Evolutionary conservation across 2,797 vertebrate species (phyloP).

Genomic region (Clamator glandarius): DNA sequence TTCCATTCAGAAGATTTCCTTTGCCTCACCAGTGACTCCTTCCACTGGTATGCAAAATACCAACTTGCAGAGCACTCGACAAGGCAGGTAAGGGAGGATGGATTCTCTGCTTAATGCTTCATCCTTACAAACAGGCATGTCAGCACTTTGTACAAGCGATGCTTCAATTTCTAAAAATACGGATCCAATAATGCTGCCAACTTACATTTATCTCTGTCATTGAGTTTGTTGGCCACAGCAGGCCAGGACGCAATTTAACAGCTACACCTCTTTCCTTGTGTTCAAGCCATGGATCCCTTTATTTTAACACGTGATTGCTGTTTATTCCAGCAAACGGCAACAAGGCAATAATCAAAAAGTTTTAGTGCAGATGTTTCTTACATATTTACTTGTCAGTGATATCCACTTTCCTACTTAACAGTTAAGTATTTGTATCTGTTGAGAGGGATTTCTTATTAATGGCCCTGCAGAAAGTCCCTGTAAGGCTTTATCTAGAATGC

Average conservation of each 20-base stretch:
- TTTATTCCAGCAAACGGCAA: not conserved
- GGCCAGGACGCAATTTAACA: slow-evolving; percentile 14
- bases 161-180: slow-evolving; percentile 73
- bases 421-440: not conserved
- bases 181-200: slow-evolving; percentile 14
- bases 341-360: not conserved
- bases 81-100: not conserved
- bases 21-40: not conserved
- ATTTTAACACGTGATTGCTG: not conserved
- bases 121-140: not conserved
- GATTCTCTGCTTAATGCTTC: not conserved
- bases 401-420: not conserved
- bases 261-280: not conserved
- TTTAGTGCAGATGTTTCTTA: not conserved
- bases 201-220: slow-evolving; percentile 63
- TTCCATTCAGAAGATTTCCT: not conserved
- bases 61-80: not conserved
- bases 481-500: not conserved
- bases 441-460: not conserved
- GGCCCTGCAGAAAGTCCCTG: not conserved
- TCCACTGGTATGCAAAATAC: not conserved
- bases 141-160: slow-evolving; percentile 1
- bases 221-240: slow-evolving; percentile 30
- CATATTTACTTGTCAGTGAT: not conserved
- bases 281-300: not conserved